phyloP scores from a whole-genome alignment of 2,797 vertebrate species.

The Pangasius macronema region DNA sequence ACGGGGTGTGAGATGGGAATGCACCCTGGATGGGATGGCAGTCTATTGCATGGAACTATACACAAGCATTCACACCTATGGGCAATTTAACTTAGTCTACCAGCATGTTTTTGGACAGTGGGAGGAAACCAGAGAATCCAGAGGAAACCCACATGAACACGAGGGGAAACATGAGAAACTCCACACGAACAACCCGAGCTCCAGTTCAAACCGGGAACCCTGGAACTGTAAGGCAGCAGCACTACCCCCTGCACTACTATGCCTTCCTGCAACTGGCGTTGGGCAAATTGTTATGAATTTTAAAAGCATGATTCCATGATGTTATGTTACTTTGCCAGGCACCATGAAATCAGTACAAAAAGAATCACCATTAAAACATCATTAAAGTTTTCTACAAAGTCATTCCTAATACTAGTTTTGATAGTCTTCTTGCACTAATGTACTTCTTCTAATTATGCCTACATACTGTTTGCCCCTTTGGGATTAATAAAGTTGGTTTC shows the following conservation, averaged over 20 bases:
- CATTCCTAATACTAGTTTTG: conserved; percentile 3
- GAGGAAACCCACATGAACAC: neutral
- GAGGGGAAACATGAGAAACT: neutral
- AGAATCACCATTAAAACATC: conserved; percentile 4
- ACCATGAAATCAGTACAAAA: neutral
- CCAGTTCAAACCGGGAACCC: neutral
- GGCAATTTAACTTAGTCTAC: neutral
- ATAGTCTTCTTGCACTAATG: neutral
- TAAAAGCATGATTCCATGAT: neutral
- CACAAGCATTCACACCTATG: neutral
- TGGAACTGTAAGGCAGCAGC: neutral
- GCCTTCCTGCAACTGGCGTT: neutral
- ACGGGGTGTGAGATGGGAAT: neutral
- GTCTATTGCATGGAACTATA: neutral
- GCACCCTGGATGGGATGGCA: neutral
- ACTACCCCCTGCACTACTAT: neutral
- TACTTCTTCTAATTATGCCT: conserved; percentile 10
- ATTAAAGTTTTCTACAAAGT: conserved; percentile 3
- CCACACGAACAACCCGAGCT: neutral
- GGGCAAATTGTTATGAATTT: neutral
- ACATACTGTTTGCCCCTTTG: conserved; percentile 1
- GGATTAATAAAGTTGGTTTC: conserved; percentile 25
- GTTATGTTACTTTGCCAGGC: neutral
- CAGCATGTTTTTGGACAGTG: neutral
- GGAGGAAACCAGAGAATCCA: neutral